A percentile compares a stretch with the other conserved stretches of the same genome.
phyloP scores from a whole-genome alignment of 2,113 vertebrate species.

The Dicentrarchus labrax region DNA sequence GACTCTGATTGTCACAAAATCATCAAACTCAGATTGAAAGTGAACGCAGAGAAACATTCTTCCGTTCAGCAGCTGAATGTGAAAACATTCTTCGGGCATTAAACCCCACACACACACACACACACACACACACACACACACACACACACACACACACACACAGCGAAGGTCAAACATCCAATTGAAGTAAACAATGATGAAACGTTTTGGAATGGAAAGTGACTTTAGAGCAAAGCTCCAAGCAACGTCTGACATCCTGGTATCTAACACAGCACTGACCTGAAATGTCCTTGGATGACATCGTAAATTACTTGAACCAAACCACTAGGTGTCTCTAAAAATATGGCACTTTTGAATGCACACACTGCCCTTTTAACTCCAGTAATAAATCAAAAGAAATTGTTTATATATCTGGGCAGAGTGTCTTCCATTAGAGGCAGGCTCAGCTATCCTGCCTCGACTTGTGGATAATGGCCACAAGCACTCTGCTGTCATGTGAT shows the following conservation, averaged over 20 bases:
- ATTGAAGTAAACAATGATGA: neutral
- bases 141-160: no score
- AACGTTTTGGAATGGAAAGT: neutral
- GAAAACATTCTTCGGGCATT: neutral
- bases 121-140: no score
- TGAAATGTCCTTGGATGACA: neutral
- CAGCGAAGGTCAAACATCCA: neutral
- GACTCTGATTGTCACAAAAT: neutral
- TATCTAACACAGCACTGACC: neutral
- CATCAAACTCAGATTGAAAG: neutral
- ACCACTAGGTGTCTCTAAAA: neutral
- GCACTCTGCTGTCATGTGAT: conserved; percentile 45
- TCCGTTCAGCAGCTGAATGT: no score
- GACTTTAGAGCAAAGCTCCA: neutral
- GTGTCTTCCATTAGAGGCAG: conserved; percentile 26
- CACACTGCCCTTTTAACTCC: neutral
- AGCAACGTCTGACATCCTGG: neutral
- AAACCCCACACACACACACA: neutral
- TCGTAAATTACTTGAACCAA: neutral
- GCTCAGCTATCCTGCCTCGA: conserved; percentile 29
- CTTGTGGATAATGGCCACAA: conserved; percentile 29
- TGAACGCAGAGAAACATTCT: neutral
- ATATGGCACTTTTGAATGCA: neutral
- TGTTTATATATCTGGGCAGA: conserved; percentile 10
- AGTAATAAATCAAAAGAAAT: conserved; percentile 20